phyloP scores from a whole-genome alignment of 2,888 invertebrate species.

The Lamellibrachia columna region DNA sequence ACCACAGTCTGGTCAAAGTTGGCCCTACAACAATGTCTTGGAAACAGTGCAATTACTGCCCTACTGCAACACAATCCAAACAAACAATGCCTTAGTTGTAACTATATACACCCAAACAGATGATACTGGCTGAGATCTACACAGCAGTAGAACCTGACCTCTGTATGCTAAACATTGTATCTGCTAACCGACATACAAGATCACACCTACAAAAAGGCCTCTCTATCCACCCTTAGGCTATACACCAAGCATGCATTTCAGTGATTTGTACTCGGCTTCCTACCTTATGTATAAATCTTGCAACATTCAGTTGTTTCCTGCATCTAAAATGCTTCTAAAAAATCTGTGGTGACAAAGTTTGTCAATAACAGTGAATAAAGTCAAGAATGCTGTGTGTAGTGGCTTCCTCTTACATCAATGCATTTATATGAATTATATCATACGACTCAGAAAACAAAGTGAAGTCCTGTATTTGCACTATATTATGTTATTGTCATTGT shows the following conservation, averaged over 20 bases:
- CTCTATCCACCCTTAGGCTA: background rate
- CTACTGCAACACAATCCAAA: background rate
- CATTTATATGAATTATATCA: too few species aligned
- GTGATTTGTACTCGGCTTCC: background rate
- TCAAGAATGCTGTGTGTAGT: too few species aligned
- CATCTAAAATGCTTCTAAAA: too few species aligned
- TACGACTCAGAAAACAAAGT: too few species aligned
- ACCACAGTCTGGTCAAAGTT: background rate
- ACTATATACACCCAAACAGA: background rate
- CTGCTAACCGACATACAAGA: background rate
- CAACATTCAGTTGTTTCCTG: background rate
- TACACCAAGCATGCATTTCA: background rate
- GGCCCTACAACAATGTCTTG: background rate
- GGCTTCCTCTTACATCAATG: too few species aligned
- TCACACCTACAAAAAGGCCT: background rate
- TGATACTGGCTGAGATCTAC: background rate
- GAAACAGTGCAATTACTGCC: background rate
- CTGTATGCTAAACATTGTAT: background rate
- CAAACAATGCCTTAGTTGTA: slow-evolving; percentile 11
- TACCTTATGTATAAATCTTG: background rate
- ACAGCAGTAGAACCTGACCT: background rate
- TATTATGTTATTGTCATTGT: too few species aligned
- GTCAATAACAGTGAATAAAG: too few species aligned
- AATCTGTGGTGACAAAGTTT: too few species aligned
- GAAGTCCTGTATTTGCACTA: too few species aligned